Evolutionary conservation across 1,140 invertebrate genomes (phyloP).

Genomic region (Heliconius hermathena): DNA sequence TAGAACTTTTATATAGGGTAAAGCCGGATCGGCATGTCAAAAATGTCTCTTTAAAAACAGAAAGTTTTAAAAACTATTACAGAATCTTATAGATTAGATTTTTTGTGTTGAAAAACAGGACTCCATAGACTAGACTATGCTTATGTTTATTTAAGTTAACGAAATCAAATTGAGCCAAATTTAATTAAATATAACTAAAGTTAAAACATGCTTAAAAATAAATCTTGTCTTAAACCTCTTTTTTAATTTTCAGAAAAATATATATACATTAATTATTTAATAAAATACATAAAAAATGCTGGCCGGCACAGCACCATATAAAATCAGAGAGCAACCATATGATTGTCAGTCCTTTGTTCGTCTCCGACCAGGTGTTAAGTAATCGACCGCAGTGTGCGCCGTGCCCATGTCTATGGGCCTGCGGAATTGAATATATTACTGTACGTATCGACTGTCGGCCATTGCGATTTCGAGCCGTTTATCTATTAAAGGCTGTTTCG

Average conservation of each 20-base stretch:
- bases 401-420: not conserved
- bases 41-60: not conserved
- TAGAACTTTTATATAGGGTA: not conserved
- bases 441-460: not conserved
- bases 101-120: no score
- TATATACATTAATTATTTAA: not conserved
- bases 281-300: not conserved
- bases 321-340: conserved; percentile 9
- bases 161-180: no score
- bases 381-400: conserved; percentile 9
- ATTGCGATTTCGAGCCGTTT: not conserved
- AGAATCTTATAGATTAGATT: no score
- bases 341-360: conserved; percentile 15
- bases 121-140: no score
- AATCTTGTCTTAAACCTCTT: no score
- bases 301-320: not conserved
- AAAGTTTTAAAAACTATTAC: no score
- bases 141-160: no score
- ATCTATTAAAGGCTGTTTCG: not conserved
- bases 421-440: conserved; percentile 16
- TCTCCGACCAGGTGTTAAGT: conserved; percentile 18
- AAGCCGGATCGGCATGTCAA: not conserved
- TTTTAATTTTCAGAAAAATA: not conserved
- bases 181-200: no score
- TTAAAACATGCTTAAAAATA: no score